These are phyloP conservation scores for Caenorhabditis macrosperma DNA, from an alignment of 2,888 invertebrate genomes.

Conservation along the genomic window DNA sequence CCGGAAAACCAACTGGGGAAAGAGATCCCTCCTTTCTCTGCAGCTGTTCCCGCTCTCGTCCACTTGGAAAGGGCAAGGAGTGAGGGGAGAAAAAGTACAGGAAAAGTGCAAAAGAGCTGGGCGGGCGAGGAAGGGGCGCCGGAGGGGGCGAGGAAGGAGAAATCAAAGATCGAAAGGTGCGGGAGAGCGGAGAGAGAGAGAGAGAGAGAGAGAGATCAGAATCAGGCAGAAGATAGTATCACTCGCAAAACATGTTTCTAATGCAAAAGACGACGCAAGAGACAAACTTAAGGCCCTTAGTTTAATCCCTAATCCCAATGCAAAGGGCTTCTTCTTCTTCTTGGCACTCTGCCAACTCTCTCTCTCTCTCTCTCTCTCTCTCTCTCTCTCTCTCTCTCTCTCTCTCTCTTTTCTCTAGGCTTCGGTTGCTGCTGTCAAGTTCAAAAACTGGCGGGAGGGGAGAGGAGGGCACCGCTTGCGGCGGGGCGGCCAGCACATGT, in stretches of 20 bases:
- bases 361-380: too few species aligned
- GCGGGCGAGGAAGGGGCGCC: neutral
- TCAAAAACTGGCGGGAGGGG: constrained; percentile 12
- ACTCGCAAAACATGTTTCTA: neutral
- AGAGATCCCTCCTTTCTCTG: too few species aligned
- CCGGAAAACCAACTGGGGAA: too few species aligned
- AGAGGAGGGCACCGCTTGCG: neutral
- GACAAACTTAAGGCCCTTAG: neutral
- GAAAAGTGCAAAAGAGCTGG: neutral
- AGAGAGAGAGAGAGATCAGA: neutral
- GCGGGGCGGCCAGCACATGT: neutral
- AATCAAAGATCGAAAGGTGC: neutral
- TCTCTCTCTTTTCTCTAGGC: too few species aligned
- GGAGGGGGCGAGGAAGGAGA: neutral
- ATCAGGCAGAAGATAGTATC: neutral
- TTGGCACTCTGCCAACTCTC: constrained; percentile 17
- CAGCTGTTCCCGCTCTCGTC: too few species aligned
- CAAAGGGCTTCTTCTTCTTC: neutral
- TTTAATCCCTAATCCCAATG: neutral
- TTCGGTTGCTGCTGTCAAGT: neutral
- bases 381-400: too few species aligned
- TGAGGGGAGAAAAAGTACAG: neutral
- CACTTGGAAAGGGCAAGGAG: neutral
- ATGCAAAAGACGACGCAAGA: neutral
- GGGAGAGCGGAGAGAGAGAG: neutral